Evolutionary conservation across 2,888 invertebrate species (phyloP), one percentile per base, ranked within the genome.

Genomic region (Monochamus alternatus): DNA sequence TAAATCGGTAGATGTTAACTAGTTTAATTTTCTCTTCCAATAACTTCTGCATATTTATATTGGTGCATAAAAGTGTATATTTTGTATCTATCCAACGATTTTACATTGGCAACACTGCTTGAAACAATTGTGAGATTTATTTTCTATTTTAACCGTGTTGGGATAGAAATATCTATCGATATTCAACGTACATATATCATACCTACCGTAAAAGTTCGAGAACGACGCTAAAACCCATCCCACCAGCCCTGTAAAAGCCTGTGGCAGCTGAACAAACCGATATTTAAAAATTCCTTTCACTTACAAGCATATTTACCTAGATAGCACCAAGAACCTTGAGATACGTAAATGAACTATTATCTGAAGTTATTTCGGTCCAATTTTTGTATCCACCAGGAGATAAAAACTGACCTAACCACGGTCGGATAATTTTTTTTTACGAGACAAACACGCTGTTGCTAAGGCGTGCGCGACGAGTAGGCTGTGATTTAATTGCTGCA

Each of bases 291-390:
- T 38, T 38, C 38, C 38, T 38, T 38, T 38, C 38, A 38, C 38
- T 47, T 47, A 7, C 8, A 47, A 47, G 12, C 47, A 47, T 55
- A 22, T 12, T 55, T 55, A 14, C 22, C 22, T 55, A n/a, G 14
- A 55, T 22, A n/a, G 22, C 55, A 4, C 55, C 12, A 14, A 38
- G 38, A 2, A n/a, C 55, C 55, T n/a, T 55, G 22, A 55, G n/a
- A 55, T 14, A 55, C n/a, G 55, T 55, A 55, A 55, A 55, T n/a
- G 55, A 55, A 55, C 55, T 55, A n/a, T 55, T 55, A 55, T 55
- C 55, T 47, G 10, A 3, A 47, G 38, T 38, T 38, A 47, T 9
- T 47, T 47, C 47, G 10, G 12, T 5, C 5, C 47, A 2, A 47
- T 47, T 47, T 47, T 12, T 12, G 38, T 12, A 47, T 47, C 47